Base-by-base conservation (phyloP, 2,888 invertebrate genomes). In the Lamellibrachia satsuma region DNA sequence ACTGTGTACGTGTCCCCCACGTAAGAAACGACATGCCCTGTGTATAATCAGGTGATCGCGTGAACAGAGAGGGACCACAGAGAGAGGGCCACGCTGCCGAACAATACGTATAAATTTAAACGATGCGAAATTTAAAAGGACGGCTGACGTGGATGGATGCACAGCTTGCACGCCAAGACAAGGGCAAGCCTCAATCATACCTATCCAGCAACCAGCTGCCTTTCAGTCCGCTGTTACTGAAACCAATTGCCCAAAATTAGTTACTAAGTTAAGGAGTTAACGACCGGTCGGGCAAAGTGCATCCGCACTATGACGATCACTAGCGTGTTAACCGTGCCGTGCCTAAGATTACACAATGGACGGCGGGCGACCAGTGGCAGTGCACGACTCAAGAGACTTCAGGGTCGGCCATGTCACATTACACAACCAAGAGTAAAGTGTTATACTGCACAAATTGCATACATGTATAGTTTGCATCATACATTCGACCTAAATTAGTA, bases 361-460 rank as follows among this genome's bases (percentile, higher is more conserved):
- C 15, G 60, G 15, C 60, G 8, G 60, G 22, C 75, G 75, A 75
- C 75, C 75, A 75, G 22, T 15, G 22, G 39, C 39, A 39, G 39
- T 39, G 39, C 39, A 39, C 39, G 39, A 39, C 39, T 39, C 75
- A 75, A 15, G 75, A 75, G 75, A 75, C 75, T 75, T 15, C 75
- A 75, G 75, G 75, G 75, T 75, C 75, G 75, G 75, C n/a, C 75
- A 75, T 75, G 75, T 75, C 75, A 75, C 75, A 75, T 75, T 75
- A 75, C 75, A 75, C 75, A 75, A 75, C 75, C 22, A 75, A 75
- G n/a, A 11, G 75, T 22, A 15, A 75, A 3, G 15, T 75, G 22
- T 22, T n/a, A 75, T 22, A 75, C 75, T 22, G 22, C 22, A 75
- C 3, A 75, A 15, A 75, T 75, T 3, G 22, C 75, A 75, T n/a